Base-by-base conservation (phyloP, 2,113 vertebrate species). In the Herpailurus yagouaroundi region DNA sequence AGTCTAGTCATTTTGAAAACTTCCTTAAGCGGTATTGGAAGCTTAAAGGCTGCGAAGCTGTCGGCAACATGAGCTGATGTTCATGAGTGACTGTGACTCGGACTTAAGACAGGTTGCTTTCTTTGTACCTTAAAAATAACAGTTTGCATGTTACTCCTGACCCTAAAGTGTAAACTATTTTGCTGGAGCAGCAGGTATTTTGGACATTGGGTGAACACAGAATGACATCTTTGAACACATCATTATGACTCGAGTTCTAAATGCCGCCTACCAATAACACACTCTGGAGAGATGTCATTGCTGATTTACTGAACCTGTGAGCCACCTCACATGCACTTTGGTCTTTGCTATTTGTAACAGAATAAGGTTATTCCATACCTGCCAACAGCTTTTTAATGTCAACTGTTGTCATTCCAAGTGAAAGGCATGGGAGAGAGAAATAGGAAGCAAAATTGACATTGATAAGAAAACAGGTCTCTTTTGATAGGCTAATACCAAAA, bases 321-420 rank as follows among this genome's bases (percentile, higher is more conserved):
- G 4, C 52, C 86, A 77, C 74, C 86, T 97, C 38, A 41, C 98
- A 98, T 98, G 98, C 98, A 98, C 95, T 73, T 76, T 76, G 36
- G 23, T 33, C 91, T 98, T 97, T 96, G 96, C 3, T 71, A n/a
- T 77, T 45, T 19, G 10, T 95, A 55, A 74, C 66, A 76, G 25
- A 97, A 36, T 73, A 68, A 92, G 81, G 77, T 1, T 89, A 89
- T 94, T 98, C 98, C 99, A 97, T 99, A 99, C 99, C 99, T 99
- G 99, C 98, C 99, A 99, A 99, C 99, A 99, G 98, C 98, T 99
- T 99, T 99, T 99, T 99, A 99, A 99, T 99, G 99, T 99, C 99
- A 99, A 99, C 99, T 99, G 99, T 99, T 97, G 99, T 99, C 96
- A 99, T 99, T 98, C 99, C 99, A 98, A 98, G 98, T 99, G 99